A percentile compares a stretch with the other conserved stretches of the same genome.
phyloP scores from a whole-genome alignment of 2,888 invertebrate genomes.

The Phortica okadai region DNA sequence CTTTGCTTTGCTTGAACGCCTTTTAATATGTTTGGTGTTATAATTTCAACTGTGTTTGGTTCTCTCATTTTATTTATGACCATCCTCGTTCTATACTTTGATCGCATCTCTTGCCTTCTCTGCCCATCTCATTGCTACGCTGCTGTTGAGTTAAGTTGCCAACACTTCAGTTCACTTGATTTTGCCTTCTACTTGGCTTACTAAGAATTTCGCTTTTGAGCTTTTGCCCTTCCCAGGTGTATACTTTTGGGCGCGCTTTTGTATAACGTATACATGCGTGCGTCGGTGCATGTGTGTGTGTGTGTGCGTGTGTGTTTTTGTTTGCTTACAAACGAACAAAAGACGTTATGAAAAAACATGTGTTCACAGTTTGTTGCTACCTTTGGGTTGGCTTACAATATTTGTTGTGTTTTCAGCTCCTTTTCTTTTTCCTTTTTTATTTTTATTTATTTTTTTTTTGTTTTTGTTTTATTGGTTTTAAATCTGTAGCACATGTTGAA shows the following conservation, averaged over 20 bases:
- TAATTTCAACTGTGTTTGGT: conserved; percentile 13
- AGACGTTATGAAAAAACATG: conserved; percentile 22
- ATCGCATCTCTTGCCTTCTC: background rate
- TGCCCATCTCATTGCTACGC: background rate
- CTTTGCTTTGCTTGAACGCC: conserved; percentile 68
- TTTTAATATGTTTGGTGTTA: conserved; percentile 56
- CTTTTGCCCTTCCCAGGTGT: conserved; percentile 47
- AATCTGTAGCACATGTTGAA: conserved; percentile 8
- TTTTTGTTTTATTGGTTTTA: background rate
- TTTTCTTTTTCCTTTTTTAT: background rate
- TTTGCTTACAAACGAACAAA: conserved; percentile 3
- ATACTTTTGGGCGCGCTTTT: conserved; percentile 41
- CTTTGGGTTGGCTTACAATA: background rate
- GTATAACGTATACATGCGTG: background rate
- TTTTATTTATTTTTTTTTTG: background rate
- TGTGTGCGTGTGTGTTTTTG: conserved; percentile 10
- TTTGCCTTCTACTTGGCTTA: background rate
- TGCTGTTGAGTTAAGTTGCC: background rate
- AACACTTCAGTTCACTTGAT: background rate
- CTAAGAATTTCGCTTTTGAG: background rate
- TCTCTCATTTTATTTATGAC: too few species aligned
- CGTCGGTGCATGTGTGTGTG: conserved; percentile 11
- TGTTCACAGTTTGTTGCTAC: conserved; percentile 20
- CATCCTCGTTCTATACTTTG: too few species aligned
- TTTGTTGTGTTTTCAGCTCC: background rate